Evolutionary conservation across 2,113 vertebrate genomes (phyloP).

Genomic region (Athene cunicularia): DNA sequence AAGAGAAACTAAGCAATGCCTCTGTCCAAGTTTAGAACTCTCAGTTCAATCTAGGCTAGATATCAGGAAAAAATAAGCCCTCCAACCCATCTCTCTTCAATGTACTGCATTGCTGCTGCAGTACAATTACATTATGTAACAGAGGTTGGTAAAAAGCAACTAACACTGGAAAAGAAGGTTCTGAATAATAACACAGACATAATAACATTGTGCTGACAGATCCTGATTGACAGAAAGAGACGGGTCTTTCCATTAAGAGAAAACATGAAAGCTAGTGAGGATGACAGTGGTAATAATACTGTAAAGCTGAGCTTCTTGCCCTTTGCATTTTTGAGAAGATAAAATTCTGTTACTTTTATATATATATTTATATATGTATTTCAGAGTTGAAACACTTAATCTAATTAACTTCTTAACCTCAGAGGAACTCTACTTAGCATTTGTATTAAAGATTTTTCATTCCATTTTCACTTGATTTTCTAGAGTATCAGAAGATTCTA

Average conservation of each 20-base stretch:
- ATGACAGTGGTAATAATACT: conserved; percentile 17
- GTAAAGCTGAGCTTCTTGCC: not conserved
- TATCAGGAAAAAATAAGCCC: not conserved
- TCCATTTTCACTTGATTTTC: not conserved
- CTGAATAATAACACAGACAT: conserved; percentile 1
- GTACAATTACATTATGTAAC: not conserved
- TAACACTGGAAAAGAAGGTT: conserved; percentile 22
- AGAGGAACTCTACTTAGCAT: not conserved
- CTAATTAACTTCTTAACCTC: conserved; percentile 45
- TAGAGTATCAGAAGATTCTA: not conserved
- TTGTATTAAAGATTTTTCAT: not conserved
- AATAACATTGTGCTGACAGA: not conserved
- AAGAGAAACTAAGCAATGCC: not conserved
- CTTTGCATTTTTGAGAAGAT: not conserved
- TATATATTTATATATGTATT: not conserved
- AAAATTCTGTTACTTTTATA: not conserved
- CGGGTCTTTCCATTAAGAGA: conserved; percentile 8
- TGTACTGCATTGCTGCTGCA: not conserved
- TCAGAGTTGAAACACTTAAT: conserved; percentile 35
- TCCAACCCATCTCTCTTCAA: not conserved
- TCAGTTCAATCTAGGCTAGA: not conserved
- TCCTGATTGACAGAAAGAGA: conserved; percentile 45
- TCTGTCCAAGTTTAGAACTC: not conserved
- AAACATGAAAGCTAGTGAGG: conserved; percentile 24
- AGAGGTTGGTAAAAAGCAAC: not conserved